These are phyloP conservation scores for Melitaea cinxia DNA, from an alignment of 1,140 invertebrate genomes.

Conservation along the genomic window DNA sequence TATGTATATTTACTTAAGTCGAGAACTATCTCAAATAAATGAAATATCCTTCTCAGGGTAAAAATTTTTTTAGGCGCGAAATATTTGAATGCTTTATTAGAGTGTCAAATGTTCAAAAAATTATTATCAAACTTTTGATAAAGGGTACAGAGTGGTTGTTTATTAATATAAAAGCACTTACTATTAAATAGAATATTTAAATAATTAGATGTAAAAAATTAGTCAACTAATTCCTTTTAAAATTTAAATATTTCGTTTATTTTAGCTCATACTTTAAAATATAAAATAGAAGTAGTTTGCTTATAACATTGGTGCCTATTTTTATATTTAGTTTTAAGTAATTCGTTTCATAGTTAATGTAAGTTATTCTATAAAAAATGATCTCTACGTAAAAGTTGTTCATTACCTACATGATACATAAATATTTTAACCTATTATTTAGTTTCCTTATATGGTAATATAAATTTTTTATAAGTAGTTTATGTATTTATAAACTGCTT, in stretches of 20 bases:
- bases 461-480: neutral
- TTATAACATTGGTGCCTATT: slow-evolving; percentile 58
- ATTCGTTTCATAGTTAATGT: slow-evolving; percentile 36
- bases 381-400: slow-evolving; percentile 9
- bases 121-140: slow-evolving; percentile 10
- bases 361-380: slow-evolving; percentile 20
- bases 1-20: neutral
- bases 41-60: too few species aligned
- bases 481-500: neutral
- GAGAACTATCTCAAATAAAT: neutral
- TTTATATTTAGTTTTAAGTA: slow-evolving; percentile 43
- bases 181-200: slow-evolving; percentile 34
- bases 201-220: slow-evolving; percentile 40
- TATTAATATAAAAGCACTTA: slow-evolving; percentile 33
- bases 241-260: slow-evolving; percentile 17
- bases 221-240: slow-evolving; percentile 39
- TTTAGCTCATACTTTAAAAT: slow-evolving; percentile 32
- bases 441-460: neutral
- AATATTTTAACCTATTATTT: neutral
- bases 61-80: neutral
- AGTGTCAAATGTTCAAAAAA: neutral
- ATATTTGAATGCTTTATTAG: neutral
- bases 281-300: slow-evolving; percentile 49
- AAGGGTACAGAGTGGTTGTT: slow-evolving; percentile 27
- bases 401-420: neutral